Conservation (phyloP, 2,797 vertebrate species). For the Sandelia bainsii region DNA sequence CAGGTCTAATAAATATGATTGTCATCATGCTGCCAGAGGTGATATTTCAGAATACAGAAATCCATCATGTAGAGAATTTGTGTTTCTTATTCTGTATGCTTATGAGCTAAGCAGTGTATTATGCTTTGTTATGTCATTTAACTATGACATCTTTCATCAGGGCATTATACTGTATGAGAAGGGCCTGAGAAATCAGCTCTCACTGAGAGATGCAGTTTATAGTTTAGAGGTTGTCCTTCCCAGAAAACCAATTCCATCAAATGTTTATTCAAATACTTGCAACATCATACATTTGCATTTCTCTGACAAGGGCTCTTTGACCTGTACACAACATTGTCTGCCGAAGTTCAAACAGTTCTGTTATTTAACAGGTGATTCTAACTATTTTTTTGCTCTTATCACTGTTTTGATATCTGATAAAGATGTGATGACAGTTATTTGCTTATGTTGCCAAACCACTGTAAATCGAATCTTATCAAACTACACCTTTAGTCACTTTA, state of each 20-base stretch:
- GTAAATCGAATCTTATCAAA: too few relatives aligned
- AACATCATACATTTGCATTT: background rate
- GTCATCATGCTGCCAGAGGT: conserved; percentile 42
- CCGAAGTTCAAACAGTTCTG: too few relatives aligned
- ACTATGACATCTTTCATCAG: conserved; percentile 28
- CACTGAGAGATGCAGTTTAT: conserved; percentile 1
- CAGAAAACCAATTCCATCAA: background rate
- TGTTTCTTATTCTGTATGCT: conserved; percentile 36
- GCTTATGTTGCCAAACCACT: too few relatives aligned
- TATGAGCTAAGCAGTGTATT: conserved; percentile 18
- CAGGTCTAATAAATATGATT: conserved; percentile 70
- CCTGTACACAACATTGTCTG: too few relatives aligned
- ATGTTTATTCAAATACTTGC: conserved; percentile 3
- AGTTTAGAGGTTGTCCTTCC: conserved; percentile 8
- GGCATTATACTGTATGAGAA: background rate
- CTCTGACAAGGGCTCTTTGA: background rate
- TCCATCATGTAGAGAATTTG: conserved; percentile 29
- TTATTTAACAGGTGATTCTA: too few relatives aligned
- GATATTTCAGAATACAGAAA: conserved; percentile 48
- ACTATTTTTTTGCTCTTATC: too few relatives aligned
- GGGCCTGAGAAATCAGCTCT: background rate
- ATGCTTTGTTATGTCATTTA: conserved; percentile 34
- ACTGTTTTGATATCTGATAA: too few relatives aligned
- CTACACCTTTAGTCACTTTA: too few relatives aligned
- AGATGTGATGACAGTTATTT: too few relatives aligned